Evolutionary conservation across 2,888 invertebrate genomes (phyloP).

Genomic region (Drosophila anomalipes): DNA sequence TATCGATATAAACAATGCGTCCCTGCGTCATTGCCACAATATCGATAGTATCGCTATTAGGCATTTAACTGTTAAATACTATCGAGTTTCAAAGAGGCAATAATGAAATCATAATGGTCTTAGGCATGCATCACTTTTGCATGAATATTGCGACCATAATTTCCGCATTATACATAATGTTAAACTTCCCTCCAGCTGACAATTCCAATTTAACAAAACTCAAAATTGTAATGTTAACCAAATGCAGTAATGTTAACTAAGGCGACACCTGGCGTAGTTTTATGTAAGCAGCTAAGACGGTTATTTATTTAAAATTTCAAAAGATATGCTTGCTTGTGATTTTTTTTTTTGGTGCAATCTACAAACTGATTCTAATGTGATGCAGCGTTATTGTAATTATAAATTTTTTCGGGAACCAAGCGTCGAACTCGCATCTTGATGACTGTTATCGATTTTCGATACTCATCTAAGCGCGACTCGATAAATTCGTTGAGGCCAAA

Average conservation of each 20-base stretch:
- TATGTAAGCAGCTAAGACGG: neutral
- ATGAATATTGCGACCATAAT: neutral
- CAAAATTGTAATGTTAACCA: conserved; percentile 6
- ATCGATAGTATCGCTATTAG: conserved; percentile 19
- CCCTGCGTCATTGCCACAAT: conserved; percentile 7
- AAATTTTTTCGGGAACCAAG: neutral
- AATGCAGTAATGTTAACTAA: neutral
- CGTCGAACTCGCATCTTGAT: conserved; percentile 2
- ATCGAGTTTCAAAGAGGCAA: neutral
- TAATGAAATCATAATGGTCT: neutral
- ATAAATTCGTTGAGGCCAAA: neutral
- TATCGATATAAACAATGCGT: conserved; percentile 28
- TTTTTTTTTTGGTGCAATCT: neutral
- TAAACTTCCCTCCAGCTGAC: neutral
- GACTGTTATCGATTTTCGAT: neutral
- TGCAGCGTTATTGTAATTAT: neutral
- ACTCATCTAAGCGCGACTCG: neutral
- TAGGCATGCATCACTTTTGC: neutral
- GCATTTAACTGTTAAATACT: neutral
- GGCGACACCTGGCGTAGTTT: conserved; percentile 17
- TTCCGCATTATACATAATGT: neutral
- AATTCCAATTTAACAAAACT: neutral
- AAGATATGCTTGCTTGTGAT: neutral
- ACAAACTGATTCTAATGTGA: neutral
- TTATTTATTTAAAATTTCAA: neutral